Conservation (phyloP, 2,797 vertebrate species). For the Cephalopachus bancanus region DNA sequence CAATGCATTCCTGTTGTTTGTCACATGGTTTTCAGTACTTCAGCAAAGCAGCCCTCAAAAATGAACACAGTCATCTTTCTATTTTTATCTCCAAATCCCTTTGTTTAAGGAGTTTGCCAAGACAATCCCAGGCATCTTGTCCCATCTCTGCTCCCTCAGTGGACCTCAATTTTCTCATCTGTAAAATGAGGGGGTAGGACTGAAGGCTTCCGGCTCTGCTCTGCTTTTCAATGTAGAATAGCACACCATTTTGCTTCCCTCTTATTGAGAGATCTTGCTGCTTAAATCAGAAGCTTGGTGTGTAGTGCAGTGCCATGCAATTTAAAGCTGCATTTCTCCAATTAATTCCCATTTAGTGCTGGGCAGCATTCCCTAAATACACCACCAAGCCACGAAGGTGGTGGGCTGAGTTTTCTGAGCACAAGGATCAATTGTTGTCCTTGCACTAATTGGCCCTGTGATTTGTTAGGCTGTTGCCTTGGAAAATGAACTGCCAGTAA, state of each 20-base stretch:
- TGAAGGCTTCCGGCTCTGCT: not conserved
- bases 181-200: not conserved
- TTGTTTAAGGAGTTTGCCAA: not conserved
- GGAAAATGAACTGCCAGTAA: constrained; percentile 76
- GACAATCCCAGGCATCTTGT: not conserved
- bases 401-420: constrained; percentile 49
- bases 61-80: not conserved
- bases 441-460: constrained; percentile 75
- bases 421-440: constrained; percentile 79
- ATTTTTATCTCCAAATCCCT: not conserved
- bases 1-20: too few species aligned
- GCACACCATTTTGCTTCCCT: not conserved
- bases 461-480: constrained; percentile 76
- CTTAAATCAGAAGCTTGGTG: constrained; percentile 46
- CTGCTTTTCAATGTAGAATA: not conserved
- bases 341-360: constrained; percentile 76
- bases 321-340: constrained; percentile 65
- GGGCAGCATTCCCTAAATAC: constrained; percentile 48
- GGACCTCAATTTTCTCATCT: not conserved
- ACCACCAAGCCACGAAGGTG: constrained; percentile 29
- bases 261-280: not conserved
- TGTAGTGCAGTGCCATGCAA: not conserved
- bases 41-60: rapidly evolving
- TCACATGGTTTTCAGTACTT: not conserved
- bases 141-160: not conserved